These are phyloP conservation scores for Drosophila sproati DNA, from an alignment of 1,140 invertebrate species.

Conservation along the genomic window DNA sequence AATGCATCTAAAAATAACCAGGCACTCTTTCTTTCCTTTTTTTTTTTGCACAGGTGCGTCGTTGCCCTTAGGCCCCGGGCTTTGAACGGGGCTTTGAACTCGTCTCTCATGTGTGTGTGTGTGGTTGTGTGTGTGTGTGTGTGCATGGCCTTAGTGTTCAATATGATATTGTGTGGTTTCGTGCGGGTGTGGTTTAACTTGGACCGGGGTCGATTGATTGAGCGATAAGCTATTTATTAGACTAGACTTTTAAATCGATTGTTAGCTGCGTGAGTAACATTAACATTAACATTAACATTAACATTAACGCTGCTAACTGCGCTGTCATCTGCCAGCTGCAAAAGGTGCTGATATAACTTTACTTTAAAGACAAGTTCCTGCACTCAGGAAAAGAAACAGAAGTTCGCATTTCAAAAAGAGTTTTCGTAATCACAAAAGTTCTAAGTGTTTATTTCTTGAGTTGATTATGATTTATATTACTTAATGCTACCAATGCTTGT, in stretches of 20 bases:
- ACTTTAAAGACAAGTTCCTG: background rate
- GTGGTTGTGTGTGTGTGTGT: conserved; percentile 23
- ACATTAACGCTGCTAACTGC: conserved; percentile 8
- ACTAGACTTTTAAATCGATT: conserved; percentile 11
- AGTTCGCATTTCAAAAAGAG: background rate
- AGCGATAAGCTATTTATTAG: conserved; percentile 43
- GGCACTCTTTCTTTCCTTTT: conserved; percentile 24
- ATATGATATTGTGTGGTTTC: conserved; percentile 34
- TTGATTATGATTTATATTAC: too few relatives aligned
- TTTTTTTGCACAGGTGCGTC: conserved; percentile 31
- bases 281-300: conserved; percentile 23
- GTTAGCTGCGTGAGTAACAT: conserved; percentile 33
- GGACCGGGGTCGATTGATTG: conserved; percentile 60
- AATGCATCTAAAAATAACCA: conserved; percentile 71
- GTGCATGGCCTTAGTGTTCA: conserved; percentile 63
- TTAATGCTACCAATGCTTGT: too few relatives aligned
- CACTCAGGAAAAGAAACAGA: background rate
- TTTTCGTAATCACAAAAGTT: too few relatives aligned
- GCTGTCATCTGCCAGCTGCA: conserved; percentile 17
- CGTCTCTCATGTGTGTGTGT: conserved; percentile 26
- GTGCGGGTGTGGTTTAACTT: conserved; percentile 77
- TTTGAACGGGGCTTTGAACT: conserved; percentile 61
- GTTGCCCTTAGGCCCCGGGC: conserved; percentile 29
- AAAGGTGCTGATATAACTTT: background rate
- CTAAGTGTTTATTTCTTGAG: too few relatives aligned